Evolutionary conservation across 2,888 invertebrate genomes (phyloP).

Genomic region (Cinara cedri): DNA sequence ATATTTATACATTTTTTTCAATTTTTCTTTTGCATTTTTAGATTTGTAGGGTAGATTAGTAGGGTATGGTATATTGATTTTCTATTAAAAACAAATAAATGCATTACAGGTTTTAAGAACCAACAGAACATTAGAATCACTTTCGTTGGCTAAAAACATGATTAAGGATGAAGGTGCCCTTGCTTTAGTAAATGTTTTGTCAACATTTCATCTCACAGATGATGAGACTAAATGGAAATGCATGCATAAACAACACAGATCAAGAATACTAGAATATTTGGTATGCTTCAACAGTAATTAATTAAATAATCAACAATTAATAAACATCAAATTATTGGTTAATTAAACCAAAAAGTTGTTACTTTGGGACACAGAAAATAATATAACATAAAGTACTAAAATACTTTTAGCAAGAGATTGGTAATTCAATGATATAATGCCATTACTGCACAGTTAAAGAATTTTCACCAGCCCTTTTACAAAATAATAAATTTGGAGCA

Average conservation of each 20-base stretch:
- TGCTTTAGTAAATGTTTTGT: constrained; percentile 55
- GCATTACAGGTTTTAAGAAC: constrained; percentile 57
- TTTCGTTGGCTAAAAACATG: constrained; percentile 58
- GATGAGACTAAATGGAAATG: constrained; percentile 46
- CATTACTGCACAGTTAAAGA: no score
- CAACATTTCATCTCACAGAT: constrained; percentile 31
- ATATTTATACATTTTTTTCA: not conserved
- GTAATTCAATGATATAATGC: no score
- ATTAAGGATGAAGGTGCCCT: constrained; percentile 58
- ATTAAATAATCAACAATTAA: no score
- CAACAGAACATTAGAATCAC: constrained; percentile 58
- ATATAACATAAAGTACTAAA: no score
- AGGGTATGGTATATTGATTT: no score
- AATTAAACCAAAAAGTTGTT: no score
- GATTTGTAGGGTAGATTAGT: not conserved
- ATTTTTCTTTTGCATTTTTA: not conserved
- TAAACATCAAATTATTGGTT: no score
- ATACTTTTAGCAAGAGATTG: no score
- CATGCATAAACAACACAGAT: constrained; percentile 20
- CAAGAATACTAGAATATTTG: constrained; percentile 21
- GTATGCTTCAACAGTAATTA: not conserved
- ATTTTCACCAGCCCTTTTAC: no score
- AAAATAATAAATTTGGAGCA: no score
- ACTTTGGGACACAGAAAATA: no score
- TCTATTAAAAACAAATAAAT: not conserved